A percentile compares a stretch with the other conserved stretches of the same genome.
phyloP scores from a whole-genome alignment of 1,140 invertebrate species.

The Pararge aegeria region DNA sequence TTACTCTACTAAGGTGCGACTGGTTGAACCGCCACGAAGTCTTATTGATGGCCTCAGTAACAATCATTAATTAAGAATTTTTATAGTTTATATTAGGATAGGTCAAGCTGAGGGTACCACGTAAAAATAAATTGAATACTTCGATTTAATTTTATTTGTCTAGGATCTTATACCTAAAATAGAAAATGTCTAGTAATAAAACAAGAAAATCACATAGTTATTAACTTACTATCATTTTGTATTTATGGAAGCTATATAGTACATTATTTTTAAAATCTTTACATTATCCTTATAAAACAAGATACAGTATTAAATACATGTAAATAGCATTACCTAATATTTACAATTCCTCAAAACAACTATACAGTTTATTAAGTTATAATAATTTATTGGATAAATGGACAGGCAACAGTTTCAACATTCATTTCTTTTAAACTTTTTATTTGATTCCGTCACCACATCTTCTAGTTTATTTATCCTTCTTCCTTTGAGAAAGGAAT shows the following conservation, averaged over 20 bases:
- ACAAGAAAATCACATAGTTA: slow-evolving; percentile 48
- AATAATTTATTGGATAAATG: slow-evolving; percentile 70
- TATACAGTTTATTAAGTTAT: slow-evolving; percentile 71
- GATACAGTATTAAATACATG: slow-evolving; percentile 73
- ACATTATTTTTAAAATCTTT: slow-evolving; percentile 61
- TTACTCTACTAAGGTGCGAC: too few relatives aligned
- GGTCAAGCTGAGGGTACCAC: not conserved
- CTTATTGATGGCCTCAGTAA: too few relatives aligned
- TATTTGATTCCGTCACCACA: slow-evolving; percentile 60
- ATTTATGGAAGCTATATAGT: slow-evolving; percentile 60
- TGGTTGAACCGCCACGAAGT: too few relatives aligned
- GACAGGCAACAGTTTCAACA: slow-evolving; percentile 65
- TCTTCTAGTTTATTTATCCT: slow-evolving; percentile 67
- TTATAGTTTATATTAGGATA: too few relatives aligned
- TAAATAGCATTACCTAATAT: slow-evolving; percentile 71
- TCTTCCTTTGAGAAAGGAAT: slow-evolving; percentile 64
- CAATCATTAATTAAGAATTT: too few relatives aligned
- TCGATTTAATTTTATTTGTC: slow-evolving; percentile 27
- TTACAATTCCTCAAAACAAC: slow-evolving; percentile 68
- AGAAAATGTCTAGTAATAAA: slow-evolving; percentile 39
- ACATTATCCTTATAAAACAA: slow-evolving; percentile 72
- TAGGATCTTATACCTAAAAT: slow-evolving; percentile 25
- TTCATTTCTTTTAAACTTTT: slow-evolving; percentile 75
- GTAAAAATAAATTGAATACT: slow-evolving; percentile 16
- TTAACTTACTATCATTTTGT: slow-evolving; percentile 40